Base-by-base conservation (phyloP, 2,797 vertebrate genomes). In the Ctenosaura bakeri region DNA sequence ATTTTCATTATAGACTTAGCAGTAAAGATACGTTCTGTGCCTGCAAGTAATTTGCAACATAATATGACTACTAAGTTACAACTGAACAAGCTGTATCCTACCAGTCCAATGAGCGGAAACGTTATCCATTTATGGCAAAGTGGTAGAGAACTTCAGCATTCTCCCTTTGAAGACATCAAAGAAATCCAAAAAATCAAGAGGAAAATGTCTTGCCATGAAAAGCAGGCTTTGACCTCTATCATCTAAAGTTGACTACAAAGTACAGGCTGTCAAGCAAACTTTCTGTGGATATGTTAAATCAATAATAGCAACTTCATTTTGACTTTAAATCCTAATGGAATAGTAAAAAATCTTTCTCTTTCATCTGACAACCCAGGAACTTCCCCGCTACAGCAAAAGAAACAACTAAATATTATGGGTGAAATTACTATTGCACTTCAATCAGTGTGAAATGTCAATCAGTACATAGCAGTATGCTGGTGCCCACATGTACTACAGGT, bases 101-200 rank as follows among this genome's bases (percentile, higher is more conserved):
- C 16, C 77, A 85, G 32, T 79, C 71, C 38, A 79, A 35, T 4
- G 69, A 80, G 46, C 71, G 38, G 42, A 64, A n/a, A 79, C 42
- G 38, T 32, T 74, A 88, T 84, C 62, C 66, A 81, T 81, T 66
- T 42, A 38, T 24, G 26, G 16, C 32, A 74, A 56, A 81, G 56
- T 12, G 71, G 18, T 16, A 90, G 42, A 93, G 86, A 91, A 87
- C 52, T 78, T 59, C 74, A 93, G 88, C 73, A 90, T 77, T 87
- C 32, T 85, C 32, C 84, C 1, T 88, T 79, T 56, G 76, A 94
- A 91, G 89, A 90, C 16, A 74, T 46, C 66, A 88, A 52, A 74
- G 35, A 26, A 92, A 86, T 35, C 4, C 71, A 91, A 84, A 86
- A 84, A 2, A 18, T 46, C 42, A 52, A 20, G 71, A 42, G 90